Evolutionary conservation across 2,888 invertebrate genomes (phyloP).

Genomic region (Tiliacea citrago): DNA sequence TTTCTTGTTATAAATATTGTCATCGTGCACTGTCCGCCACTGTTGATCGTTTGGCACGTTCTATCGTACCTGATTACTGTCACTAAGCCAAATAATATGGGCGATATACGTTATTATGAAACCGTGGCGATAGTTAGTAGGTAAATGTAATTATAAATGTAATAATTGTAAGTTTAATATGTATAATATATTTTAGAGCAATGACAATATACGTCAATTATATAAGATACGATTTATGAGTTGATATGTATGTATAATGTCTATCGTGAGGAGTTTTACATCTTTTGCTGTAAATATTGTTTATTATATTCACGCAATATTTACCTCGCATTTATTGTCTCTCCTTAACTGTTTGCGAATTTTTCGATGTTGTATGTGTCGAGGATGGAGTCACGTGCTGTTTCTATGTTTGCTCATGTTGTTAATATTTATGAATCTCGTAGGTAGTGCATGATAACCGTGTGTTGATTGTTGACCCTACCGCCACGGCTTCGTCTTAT

Average conservation of each 20-base stretch:
- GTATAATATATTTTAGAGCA: constrained; percentile 77
- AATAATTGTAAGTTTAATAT: constrained; percentile 75
- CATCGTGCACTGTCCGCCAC: constrained; percentile 39
- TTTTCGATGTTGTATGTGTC: constrained; percentile 68
- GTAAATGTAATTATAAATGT: constrained; percentile 71
- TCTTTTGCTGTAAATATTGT: constrained; percentile 75
- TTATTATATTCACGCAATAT: constrained; percentile 66
- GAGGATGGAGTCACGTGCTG: constrained; percentile 67
- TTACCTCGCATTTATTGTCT: constrained; percentile 66
- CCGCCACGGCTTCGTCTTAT: constrained; percentile 80
- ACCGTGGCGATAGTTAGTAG: constrained; percentile 81
- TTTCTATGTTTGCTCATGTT: constrained; percentile 75
- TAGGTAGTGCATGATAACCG: constrained; percentile 74
- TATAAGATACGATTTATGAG: constrained; percentile 80
- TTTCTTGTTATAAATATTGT: constrained; percentile 6
- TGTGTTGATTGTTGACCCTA: constrained; percentile 71
- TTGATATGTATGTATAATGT: constrained; percentile 69
- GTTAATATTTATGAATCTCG: constrained; percentile 84
- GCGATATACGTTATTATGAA: constrained; percentile 73
- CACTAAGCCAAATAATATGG: constrained; percentile 80
- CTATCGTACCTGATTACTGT: constrained; percentile 85
- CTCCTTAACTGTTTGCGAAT: constrained; percentile 45
- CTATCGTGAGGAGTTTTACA: constrained; percentile 65
- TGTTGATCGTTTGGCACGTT: constrained; percentile 80
- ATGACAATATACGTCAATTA: constrained; percentile 88